Base-by-base conservation (phyloP, 2,888 invertebrate genomes). In the Diarsia brunnea region DNA sequence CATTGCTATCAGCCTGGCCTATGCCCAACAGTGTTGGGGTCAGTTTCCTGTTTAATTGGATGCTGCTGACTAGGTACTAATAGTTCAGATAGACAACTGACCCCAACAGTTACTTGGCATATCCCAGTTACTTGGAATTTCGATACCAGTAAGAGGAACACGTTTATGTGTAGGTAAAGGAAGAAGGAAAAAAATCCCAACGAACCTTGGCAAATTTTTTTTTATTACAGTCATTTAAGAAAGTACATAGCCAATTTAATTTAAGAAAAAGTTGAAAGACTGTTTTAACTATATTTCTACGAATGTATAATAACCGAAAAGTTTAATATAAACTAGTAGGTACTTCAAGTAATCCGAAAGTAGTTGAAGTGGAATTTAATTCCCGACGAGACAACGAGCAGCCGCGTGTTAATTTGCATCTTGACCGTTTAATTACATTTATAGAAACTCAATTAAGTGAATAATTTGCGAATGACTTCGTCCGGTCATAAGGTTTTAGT, bases 351-450 rank as follows among this genome's bases (percentile, higher is more conserved):
- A 19, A 63, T 77, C 38, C 2, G 24, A 19, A 60, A 71, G 55
- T 73, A 66, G 12, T 51, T 68, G 65, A 38, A 45, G 49, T 53
- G 58, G 5, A 66, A 11, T 68, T 68, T 71, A 68, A 78, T 66
- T 64, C 14, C 31, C 2, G 12, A 12, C 21, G 19, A 72, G 69
- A 63, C 71, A 75, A 77, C 24, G 61, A 60, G 27, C 60, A 55
- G 67, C n/a, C 58, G 70, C 84, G 66, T 67, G 75, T 16, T 81
- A 81, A 83, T 84, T 80, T n/a, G 55, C 60, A 66, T 77, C 55
- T 80, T 73, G 45, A 69, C 83, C 70, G 66, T 80, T 69, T 64
- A 76, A 77, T 82, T 76, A 75, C 66, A 76, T 78, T 78, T 72
- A 78, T 19, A 79, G 76, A 77, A 74, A 79, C 73, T 69, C 49